Conservation (phyloP, 2,797 vertebrate species). For the Dromococcyx pavoninus region DNA sequence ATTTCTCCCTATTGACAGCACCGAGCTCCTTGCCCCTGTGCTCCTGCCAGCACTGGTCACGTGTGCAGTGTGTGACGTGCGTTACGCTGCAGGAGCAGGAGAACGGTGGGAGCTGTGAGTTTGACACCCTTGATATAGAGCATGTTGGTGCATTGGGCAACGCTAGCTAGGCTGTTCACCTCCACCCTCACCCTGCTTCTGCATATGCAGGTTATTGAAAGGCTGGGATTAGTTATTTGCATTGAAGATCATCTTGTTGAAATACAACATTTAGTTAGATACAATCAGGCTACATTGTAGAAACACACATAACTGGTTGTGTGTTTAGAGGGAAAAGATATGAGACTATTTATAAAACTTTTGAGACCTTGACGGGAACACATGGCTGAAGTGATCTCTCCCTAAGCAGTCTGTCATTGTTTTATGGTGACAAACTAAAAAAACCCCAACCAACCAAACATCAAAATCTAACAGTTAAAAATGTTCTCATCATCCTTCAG, state of each 20-base stretch:
- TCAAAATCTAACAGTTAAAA: background rate
- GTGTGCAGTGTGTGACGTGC: no score
- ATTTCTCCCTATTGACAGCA: no score
- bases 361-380: background rate
- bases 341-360: background rate
- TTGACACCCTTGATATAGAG: no score
- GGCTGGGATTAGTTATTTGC: background rate
- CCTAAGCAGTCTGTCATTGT: background rate
- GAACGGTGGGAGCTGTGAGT: no score
- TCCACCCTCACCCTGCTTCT: background rate
- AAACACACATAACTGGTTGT: background rate
- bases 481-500: background rate
- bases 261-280: background rate
- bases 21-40: no score
- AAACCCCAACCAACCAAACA: background rate
- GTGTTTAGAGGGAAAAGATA: background rate
- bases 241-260: background rate
- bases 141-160: accelerated
- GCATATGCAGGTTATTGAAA: background rate
- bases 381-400: background rate
- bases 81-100: no score
- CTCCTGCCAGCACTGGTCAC: no score
- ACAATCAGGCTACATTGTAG: background rate
- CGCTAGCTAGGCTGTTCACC: background rate
- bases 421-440: background rate